A percentile compares a stretch with the other conserved stretches of the same genome.
phyloP scores from a whole-genome alignment of 2,113 vertebrate genomes.

The Dolichallabes microphthalmus region DNA sequence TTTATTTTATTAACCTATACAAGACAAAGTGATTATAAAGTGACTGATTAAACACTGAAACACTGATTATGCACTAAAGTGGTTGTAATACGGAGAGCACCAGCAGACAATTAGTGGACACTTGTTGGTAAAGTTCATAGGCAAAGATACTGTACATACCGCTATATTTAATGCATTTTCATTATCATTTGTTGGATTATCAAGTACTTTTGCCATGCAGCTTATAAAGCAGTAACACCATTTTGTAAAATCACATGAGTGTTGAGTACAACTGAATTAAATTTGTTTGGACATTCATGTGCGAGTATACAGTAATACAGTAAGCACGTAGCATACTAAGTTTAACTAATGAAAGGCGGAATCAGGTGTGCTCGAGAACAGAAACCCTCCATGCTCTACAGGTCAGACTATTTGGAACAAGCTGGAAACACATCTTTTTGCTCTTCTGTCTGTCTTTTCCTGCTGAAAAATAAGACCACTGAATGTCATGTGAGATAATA shows the following conservation, averaged over 20 bases:
- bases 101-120: not conserved
- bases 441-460: not conserved
- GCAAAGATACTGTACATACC: no score
- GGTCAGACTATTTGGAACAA: no score
- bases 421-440: not conserved
- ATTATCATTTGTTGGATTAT: not conserved
- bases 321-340: not conserved
- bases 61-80: not conserved
- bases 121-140: not conserved
- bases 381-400: not conserved
- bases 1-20: no score
- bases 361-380: not conserved
- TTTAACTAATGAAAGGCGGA: not conserved
- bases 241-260: not conserved
- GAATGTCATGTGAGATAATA: not conserved
- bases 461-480: not conserved
- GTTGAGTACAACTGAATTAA: not conserved
- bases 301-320: no score
- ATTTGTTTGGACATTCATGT: no score
- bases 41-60: no score
- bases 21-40: no score
- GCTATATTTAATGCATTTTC: not conserved
- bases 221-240: not conserved
- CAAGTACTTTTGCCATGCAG: not conserved
- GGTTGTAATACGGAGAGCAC: not conserved